phyloP scores from a whole-genome alignment of 2,113 vertebrate genomes.

The Corydoras maculifer region DNA sequence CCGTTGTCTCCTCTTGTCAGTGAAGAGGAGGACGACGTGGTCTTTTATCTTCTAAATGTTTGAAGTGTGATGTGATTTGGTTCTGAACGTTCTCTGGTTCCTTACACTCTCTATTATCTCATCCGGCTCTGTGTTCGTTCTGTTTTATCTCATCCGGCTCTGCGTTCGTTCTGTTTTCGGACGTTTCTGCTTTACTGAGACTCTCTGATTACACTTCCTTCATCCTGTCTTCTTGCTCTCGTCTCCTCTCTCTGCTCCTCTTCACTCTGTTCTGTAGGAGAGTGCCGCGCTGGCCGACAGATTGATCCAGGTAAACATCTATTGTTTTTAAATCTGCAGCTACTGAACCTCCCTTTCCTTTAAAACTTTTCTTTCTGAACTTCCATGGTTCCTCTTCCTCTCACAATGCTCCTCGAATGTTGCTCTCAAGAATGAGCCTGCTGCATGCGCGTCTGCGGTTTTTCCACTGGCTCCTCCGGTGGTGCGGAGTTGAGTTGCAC shows the following conservation, averaged over 20 bases:
- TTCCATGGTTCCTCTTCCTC: neutral
- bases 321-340: slow-evolving; percentile 39
- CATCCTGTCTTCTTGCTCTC: slow-evolving; percentile 31
- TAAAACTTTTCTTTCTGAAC: slow-evolving; percentile 7
- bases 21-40: no score
- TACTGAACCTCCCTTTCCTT: slow-evolving; percentile 32
- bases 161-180: neutral
- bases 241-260: slow-evolving; percentile 42
- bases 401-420: neutral
- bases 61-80: no score
- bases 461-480: no score
- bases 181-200: slow-evolving; percentile 32
- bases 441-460: no score
- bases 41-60: no score
- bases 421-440: no score
- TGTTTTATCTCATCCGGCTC: no score
- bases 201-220: slow-evolving; percentile 8
- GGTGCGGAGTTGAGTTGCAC: no score
- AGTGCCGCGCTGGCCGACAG: slow-evolving; percentile 95
- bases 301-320: slow-evolving; percentile 90
- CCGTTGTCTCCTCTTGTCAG: no score
- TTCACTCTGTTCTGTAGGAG: slow-evolving; percentile 69
- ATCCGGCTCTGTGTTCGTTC: neutral
- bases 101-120: no score
- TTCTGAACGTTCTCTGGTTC: no score